Conservation (phyloP, 2,888 invertebrate species). For the Calliphora vomitoria region DNA sequence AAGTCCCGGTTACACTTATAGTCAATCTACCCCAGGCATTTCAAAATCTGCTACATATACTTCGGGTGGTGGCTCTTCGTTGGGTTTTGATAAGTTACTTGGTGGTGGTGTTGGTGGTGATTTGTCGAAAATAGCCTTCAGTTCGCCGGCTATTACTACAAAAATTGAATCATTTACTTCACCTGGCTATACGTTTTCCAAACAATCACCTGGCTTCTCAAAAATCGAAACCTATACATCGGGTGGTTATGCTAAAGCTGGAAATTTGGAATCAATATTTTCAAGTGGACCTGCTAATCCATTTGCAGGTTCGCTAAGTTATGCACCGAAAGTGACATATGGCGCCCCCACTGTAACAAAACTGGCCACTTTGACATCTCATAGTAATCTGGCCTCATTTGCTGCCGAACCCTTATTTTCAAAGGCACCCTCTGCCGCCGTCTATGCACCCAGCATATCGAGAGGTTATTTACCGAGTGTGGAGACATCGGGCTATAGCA, state of each 20-base stretch:
- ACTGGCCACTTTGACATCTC: conserved; percentile 74
- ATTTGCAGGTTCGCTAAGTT: conserved; percentile 61
- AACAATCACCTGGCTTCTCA: conserved; percentile 69
- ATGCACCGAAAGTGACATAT: conserved; percentile 78
- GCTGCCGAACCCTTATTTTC: conserved; percentile 76
- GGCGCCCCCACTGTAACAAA: conserved; percentile 76
- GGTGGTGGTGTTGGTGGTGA: conserved; percentile 13
- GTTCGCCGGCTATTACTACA: conserved; percentile 82
- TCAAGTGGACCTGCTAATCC: conserved; percentile 59
- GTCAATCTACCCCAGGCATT: conserved; percentile 77
- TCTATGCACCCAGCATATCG: conserved; percentile 78
- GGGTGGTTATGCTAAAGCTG: conserved; percentile 76
- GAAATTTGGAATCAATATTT: conserved; percentile 79
- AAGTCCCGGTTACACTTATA: conserved; percentile 79
- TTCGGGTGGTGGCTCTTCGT: conserved; percentile 69
- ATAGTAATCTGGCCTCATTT: conserved; percentile 72
- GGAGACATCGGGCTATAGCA: conserved; percentile 46
- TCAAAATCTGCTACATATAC: conserved; percentile 78
- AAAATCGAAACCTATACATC: conserved; percentile 77
- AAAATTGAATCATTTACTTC: conserved; percentile 81
- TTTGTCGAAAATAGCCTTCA: conserved; percentile 73
- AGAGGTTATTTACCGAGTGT: conserved; percentile 77
- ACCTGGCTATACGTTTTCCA: conserved; percentile 85
- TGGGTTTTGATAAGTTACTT: conserved; percentile 55
- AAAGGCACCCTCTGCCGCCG: conserved; percentile 71